Base-by-base conservation (phyloP, 2,888 invertebrate genomes). In the Opisthograptis luteolata region DNA sequence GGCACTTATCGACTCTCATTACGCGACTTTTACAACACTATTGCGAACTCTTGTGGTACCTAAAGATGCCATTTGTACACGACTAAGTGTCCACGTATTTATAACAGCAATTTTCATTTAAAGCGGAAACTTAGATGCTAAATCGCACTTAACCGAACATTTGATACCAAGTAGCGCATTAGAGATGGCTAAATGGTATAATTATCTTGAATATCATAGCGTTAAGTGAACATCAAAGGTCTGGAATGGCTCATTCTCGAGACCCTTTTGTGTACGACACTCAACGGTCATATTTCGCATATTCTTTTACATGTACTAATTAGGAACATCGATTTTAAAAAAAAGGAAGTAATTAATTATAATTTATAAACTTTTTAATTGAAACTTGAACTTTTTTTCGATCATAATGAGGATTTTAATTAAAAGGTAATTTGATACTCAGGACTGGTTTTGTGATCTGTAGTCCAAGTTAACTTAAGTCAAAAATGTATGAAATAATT, bases 191-290 rank as follows among this genome's bases (percentile, higher is more conserved):
- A 42, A 60, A 56, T 53, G 49, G 30, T 28, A 53, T 55, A 46
- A 62, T 62, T 53, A 59, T 62, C 55, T 46, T 55, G 28, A 55
- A 51, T 56, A 55, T 61, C 39, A 59, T 50, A 41, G 57, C 54
- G 51, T 25, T 50, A 54, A 52, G 46, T 43, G 30, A 51, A 44
- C 50, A 58, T 47, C 47, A 35, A 41, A 39, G 46, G 48, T 47
- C 39, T 50, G 25, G 28, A 55, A 49, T 55, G 59, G 55, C 55
- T 53, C 41, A 54, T 55, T 57, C 50, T 41, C n/a, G 22, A 47
- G 47, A 47, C 45, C 53, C 43, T 48, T 54, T 47, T 32, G 30
- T 43, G 36, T 34, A 40, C 19, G 48, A 56, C 10, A 34, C 20
- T 47, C 2, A 17, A 32, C 5, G 37, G 24, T 40, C 34, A 40